Evolutionary conservation across 2,113 vertebrate species (phyloP), one percentile per base, ranked within the genome.

Genomic region (Chaenogobius annularis): DNA sequence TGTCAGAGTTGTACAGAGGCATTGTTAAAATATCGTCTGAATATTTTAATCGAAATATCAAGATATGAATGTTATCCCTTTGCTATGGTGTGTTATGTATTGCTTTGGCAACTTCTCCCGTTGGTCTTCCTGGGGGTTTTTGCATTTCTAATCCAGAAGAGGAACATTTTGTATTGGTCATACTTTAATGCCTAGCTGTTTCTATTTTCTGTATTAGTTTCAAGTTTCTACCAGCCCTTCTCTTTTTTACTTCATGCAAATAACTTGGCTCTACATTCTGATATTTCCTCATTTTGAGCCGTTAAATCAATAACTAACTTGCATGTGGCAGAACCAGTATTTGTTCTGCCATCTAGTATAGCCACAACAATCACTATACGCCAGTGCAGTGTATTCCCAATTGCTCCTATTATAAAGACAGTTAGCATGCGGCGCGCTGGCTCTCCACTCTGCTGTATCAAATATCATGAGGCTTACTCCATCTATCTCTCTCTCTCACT

Each of bases 391-490:
- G 68, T 70, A 15, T 78, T 66, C 68, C 66, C 72, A 13, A 13
- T 75, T 26, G 20, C 68, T 71, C 54, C 23, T 73, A 56, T 69
- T 69, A 59, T 69, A 69, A 77, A 75, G 69, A 78, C 66, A n/a
- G 56, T 19, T 68, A 55, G 68, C 55, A 71, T 62, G 71, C 73
- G 15, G 68, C 77, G 20, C 77, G 83, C 63, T 77, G 69, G 79
- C 9, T 73, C 66, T 80, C 72, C 62, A 48, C 58, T 68, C 62
- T 69, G 70, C 71, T 81, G 5, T 80, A 2, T 84, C 26, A 20
- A 74, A 85, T 82, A 83, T 85, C 72, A 82, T 78, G 74, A 67
- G 40, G 12, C 50, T 72, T 75, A 64, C 76, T 77, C 64, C 56
- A 54, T 68, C 74, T 70, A 73, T 48, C 62, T 43, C 54, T 83